Percentiles rank a stretch among this genome's conserved stretches.
Evolutionary conservation across 1,140 invertebrate species (phyloP).

Genomic region (Harlomillsia oculata): DNA sequence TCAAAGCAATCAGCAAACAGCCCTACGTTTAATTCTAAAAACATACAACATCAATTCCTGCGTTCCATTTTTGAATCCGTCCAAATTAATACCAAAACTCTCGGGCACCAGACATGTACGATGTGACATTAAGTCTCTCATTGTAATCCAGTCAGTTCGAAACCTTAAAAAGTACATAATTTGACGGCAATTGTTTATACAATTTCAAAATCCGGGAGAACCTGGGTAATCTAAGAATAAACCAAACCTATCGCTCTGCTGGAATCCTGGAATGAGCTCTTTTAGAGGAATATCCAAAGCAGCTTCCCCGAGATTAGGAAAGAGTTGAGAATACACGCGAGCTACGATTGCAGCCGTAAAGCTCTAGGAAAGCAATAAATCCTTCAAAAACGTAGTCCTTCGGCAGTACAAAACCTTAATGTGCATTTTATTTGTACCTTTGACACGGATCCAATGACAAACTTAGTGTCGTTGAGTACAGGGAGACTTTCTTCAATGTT

Average conservation of each 20-base stretch:
- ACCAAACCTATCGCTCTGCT: background rate
- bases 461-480: background rate
- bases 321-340: conserved; percentile 1
- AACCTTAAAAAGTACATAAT: background rate
- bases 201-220: background rate
- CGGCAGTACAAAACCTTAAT: background rate
- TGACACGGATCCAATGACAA: background rate
- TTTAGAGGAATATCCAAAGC: conserved; percentile 15
- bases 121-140: conserved; percentile 17
- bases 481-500: background rate
- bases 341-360: conserved; percentile 4
- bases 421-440: conserved; percentile 8
- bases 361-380: background rate
- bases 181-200: background rate
- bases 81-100: background rate
- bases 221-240: background rate
- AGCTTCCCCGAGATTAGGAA: conserved; percentile 7
- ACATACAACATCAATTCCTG: conserved; percentile 11
- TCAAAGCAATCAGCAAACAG: background rate
- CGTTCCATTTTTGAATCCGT: background rate
- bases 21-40: background rate
- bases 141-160: conserved; percentile 4
- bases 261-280: background rate
- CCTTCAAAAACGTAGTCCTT: background rate
- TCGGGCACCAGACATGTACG: conserved; percentile 3